A percentile compares a stretch with the other conserved stretches of the same genome.
Evolutionary conservation across 2,888 invertebrate species (phyloP).

Genomic region (Thecophora atra): DNA sequence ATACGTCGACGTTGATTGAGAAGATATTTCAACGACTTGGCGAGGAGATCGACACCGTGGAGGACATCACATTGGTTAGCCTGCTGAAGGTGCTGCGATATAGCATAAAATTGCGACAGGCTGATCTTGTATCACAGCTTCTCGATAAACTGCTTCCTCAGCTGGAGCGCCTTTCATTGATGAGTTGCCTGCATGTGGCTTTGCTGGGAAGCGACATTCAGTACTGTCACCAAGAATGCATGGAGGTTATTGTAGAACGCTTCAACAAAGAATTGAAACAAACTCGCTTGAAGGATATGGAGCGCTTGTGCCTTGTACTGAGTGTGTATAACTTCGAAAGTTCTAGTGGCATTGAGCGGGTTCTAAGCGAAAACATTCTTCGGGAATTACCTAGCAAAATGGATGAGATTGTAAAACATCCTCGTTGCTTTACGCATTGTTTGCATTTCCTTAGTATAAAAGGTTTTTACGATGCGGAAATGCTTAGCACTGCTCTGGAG

Average conservation of each 20-base stretch:
- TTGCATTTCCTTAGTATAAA: slow-evolving; percentile 71
- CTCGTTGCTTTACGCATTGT: slow-evolving; percentile 71
- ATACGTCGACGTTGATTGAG: slow-evolving; percentile 67
- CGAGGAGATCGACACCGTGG: slow-evolving; percentile 68
- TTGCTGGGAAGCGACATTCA: slow-evolving; percentile 71
- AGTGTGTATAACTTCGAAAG: slow-evolving; percentile 72
- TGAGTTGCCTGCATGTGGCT: slow-evolving; percentile 74
- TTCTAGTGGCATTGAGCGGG: slow-evolving; percentile 65
- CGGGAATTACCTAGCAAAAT: slow-evolving; percentile 69
- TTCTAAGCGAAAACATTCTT: slow-evolving; percentile 66
- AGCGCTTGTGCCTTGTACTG: slow-evolving; percentile 73
- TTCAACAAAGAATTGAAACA: slow-evolving; percentile 67
- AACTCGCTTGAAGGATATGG: slow-evolving; percentile 78
- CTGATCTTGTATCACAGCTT: slow-evolving; percentile 67
- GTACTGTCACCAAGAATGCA: slow-evolving; percentile 65
- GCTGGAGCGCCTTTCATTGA: slow-evolving; percentile 70
- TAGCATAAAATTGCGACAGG: slow-evolving; percentile 67
- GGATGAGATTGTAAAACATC: slow-evolving; percentile 70
- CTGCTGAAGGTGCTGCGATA: slow-evolving; percentile 71
- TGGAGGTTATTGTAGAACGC: slow-evolving; percentile 68
- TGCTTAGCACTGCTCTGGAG: slow-evolving; percentile 70
- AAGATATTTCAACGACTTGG: slow-evolving; percentile 69
- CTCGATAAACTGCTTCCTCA: slow-evolving; percentile 69
- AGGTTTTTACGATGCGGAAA: slow-evolving; percentile 70
- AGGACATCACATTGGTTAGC: slow-evolving; percentile 74